These are phyloP conservation scores for Tuta absoluta DNA, from an alignment of 2,888 invertebrate genomes.

Conservation along the genomic window DNA sequence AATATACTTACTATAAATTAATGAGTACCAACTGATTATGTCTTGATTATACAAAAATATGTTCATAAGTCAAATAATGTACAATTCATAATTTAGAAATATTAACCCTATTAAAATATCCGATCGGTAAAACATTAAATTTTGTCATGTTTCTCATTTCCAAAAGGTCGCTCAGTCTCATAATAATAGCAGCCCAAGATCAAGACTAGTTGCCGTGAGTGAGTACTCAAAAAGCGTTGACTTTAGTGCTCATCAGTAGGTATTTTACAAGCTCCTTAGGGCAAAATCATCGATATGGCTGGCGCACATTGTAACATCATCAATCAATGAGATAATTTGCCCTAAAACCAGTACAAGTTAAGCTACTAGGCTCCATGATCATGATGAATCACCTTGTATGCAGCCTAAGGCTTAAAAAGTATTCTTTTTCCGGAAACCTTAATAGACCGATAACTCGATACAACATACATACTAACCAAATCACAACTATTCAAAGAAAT, in stretches of 20 bases:
- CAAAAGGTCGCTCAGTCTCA: conserved; percentile 44
- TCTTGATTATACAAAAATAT: conserved; percentile 21
- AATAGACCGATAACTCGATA: background rate
- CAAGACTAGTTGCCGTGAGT: conserved; percentile 32
- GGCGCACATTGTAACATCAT: too few relatives aligned
- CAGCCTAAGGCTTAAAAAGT: background rate
- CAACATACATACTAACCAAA: background rate
- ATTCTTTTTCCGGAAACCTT: background rate
- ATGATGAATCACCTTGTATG: too few relatives aligned
- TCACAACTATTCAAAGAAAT: background rate
- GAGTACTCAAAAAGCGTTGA: conserved; percentile 34
- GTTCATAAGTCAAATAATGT: conserved; percentile 14
- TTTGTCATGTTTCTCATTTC: conserved; percentile 45
- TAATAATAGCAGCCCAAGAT: conserved; percentile 36
- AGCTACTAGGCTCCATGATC: too few relatives aligned
- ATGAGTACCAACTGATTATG: conserved; percentile 17
- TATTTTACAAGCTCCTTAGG: conserved; percentile 28
- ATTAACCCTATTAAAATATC: conserved; percentile 17
- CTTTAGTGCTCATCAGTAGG: conserved; percentile 27
- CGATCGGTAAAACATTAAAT: conserved; percentile 29
- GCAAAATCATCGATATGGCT: too few relatives aligned
- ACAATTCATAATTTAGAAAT: conserved; percentile 3
- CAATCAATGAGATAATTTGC: too few relatives aligned
- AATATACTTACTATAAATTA: background rate
- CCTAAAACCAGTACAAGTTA: too few relatives aligned